Conservation (phyloP, 2,113 vertebrate species). For the Elephas maximus region DNA sequence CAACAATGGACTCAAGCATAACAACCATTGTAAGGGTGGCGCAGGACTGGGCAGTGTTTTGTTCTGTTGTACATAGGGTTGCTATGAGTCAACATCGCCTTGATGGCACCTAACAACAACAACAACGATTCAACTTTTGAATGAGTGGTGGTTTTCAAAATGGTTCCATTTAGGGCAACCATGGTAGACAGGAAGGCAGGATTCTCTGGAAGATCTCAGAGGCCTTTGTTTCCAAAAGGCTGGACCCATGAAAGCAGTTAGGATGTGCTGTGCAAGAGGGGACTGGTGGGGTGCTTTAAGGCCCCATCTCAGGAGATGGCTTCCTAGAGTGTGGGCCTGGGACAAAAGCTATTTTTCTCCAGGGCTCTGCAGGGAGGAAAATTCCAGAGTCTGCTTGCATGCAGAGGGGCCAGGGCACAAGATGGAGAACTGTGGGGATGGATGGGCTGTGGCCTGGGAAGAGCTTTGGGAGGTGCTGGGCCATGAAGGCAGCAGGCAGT, state of each 20-base stretch:
- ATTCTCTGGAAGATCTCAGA: neutral
- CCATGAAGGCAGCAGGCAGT: neutral
- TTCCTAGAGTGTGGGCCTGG: neutral
- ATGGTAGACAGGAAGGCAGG: neutral
- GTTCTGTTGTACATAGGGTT: too few relatives aligned
- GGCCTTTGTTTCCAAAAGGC: neutral
- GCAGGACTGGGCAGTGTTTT: too few relatives aligned
- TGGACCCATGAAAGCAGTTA: neutral
- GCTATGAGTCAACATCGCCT: too few relatives aligned
- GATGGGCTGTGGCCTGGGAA: neutral
- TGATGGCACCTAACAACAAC: too few relatives aligned
- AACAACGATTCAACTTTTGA: too few relatives aligned
- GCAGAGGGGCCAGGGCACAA: neutral
- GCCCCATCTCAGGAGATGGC: neutral
- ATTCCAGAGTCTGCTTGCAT: neutral
- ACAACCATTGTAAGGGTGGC: too few relatives aligned
- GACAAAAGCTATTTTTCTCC: neutral
- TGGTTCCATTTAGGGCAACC: neutral
- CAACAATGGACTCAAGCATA: too few relatives aligned
- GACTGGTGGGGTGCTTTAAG: neutral
- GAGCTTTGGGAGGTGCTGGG: too few relatives aligned
- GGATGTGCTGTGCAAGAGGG: neutral
- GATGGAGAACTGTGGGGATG: neutral
- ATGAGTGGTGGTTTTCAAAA: neutral
- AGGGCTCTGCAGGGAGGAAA: neutral